These are phyloP conservation scores for Sterna hirundo DNA, from an alignment of 2,113 vertebrate genomes.

Conservation along the genomic window DNA sequence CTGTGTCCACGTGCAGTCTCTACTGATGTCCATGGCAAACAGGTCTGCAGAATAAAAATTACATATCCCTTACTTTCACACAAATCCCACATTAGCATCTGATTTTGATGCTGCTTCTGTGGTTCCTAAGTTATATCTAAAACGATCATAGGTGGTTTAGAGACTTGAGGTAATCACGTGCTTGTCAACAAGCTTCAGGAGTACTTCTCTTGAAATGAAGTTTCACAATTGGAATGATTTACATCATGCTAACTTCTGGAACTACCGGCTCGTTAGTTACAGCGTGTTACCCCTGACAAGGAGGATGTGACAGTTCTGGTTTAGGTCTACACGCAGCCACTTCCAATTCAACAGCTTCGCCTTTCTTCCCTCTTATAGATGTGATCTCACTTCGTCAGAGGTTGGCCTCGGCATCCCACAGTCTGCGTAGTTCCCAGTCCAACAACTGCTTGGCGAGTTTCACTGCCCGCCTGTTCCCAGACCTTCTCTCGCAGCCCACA, in stretches of 20 bases:
- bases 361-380: rapidly evolving
- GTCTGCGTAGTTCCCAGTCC: rapidly evolving
- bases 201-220: background rate
- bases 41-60: background rate
- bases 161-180: background rate
- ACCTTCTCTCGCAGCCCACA: background rate
- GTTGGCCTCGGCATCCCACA: background rate
- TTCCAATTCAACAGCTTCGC: background rate
- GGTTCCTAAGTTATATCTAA: background rate
- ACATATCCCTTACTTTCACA: background rate
- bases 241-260: background rate
- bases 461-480: background rate
- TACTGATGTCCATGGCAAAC: background rate
- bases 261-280: background rate
- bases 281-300: background rate
- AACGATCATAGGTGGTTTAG: background rate
- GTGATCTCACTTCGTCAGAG: background rate
- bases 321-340: background rate
- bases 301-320: background rate
- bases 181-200: background rate
- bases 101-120: background rate
- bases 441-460: background rate
- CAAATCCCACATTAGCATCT: background rate
- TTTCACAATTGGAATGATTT: background rate
- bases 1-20: background rate